Evolutionary conservation across 2,113 vertebrate genomes (phyloP), one percentile per base, ranked within the genome.

Genomic region (Typhlomys cinereus): DNA sequence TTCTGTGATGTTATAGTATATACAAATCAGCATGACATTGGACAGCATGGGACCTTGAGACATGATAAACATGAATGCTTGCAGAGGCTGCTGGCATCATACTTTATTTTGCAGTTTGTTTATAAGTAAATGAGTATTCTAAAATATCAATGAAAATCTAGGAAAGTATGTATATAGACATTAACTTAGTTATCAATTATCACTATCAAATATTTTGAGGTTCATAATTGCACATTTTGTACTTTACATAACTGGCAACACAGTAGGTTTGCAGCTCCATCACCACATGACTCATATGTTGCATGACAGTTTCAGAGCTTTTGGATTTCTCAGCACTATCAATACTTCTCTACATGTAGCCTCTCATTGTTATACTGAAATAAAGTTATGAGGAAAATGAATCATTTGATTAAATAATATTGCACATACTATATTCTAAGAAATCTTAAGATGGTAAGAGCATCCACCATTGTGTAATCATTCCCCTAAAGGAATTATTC

Each of bases 261-360:
- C 5, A 75, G 39, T 46, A 31, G 41, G 9, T 36, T 48, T 74
- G 2, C 39, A 59, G 29, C 9, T 50, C 23, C 5, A 41, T 62
- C 44, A 39, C 25, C 41, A 64, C 25, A 18, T 75, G 41, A 50
- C 14, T 20, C 11, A 39, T 39, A 17, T 7, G 11, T 10, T 52
- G 5, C 15, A 12, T 23, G 10, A 46, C 6, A 21, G 3, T 61
- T n/a, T 62, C 12, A 36, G 14, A 0, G 9, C 21, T 7, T 7
- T 25, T 23, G 13, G 10, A 25, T 64, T 10, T 29, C 17, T 81
- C 34, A 48, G 54, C 10, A 14, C 4, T 44, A 25, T 87, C 13
- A 57, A 17, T 18, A 73, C 15, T 34, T 64, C 36, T 62, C 44
- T 31, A 36, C 20, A 64, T 64, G 41, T 21, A 74, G 54, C 20